These are phyloP conservation scores for Drosophila virilis DNA, from an alignment of 1,140 invertebrate species.

Conservation along the genomic window DNA sequence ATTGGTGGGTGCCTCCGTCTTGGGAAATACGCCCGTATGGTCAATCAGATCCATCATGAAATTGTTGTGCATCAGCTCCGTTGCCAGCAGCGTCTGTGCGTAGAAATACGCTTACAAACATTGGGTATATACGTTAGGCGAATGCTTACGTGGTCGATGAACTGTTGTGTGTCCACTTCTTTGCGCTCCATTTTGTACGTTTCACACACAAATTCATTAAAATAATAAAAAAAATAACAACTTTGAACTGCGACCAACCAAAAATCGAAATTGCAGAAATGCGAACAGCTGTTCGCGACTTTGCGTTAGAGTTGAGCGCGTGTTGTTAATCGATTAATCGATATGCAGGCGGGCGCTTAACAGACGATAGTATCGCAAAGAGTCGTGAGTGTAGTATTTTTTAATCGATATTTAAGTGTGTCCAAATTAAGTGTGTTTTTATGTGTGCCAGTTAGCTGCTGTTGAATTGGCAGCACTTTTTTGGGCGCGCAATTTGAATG, in stretches of 20 bases:
- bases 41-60: conserved; percentile 76
- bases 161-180: conserved; percentile 71
- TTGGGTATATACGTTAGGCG: not conserved
- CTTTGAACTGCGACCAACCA: conserved; percentile 31
- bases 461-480: conserved; percentile 22
- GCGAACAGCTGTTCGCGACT: conserved; percentile 30
- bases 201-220: conserved; percentile 59
- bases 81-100: conserved; percentile 65
- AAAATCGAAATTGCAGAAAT: conserved; percentile 44
- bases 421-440: not conserved
- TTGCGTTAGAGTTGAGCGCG: conserved; percentile 13
- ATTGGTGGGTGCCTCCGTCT: conserved; percentile 63
- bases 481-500: conserved; percentile 12
- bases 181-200: conserved; percentile 70
- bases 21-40: conserved; percentile 52
- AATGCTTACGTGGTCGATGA: conserved; percentile 77
- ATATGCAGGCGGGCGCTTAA: not conserved
- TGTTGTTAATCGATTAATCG: not conserved
- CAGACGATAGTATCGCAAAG: not conserved
- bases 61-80: conserved; percentile 67
- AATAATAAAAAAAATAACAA: conserved; percentile 16
- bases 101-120: not conserved
- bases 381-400: not conserved
- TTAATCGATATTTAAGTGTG: not conserved
- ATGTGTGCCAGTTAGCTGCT: not conserved